Evolutionary conservation across 1,140 invertebrate genomes (phyloP).

Genomic region (Lanistes nyassanus): DNA sequence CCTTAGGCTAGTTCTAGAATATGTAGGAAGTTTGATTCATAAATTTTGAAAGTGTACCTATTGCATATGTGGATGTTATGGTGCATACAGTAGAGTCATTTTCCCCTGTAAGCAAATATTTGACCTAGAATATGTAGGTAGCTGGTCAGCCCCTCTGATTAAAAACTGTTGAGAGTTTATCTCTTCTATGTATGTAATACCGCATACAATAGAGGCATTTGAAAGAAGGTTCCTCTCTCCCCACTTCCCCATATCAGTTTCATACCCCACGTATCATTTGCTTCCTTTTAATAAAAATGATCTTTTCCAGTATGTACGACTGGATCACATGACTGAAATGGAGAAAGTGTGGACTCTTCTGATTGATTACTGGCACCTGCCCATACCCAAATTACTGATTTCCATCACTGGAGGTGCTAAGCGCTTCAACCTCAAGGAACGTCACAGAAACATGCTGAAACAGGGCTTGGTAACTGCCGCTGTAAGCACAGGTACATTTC

Average conservation of each 20-base stretch:
- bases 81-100: no score
- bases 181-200: no score
- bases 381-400: conserved; percentile 62
- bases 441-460: conserved; percentile 59
- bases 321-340: conserved; percentile 53
- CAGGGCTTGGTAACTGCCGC: conserved; percentile 63
- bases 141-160: no score
- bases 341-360: conserved; percentile 56
- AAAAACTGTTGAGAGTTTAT: background rate
- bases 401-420: conserved; percentile 68
- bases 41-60: background rate
- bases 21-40: background rate
- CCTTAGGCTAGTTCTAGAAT: background rate
- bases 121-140: background rate
- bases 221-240: no score
- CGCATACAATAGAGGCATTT: no score
- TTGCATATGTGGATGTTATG: no score
- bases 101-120: conserved; percentile 45
- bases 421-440: conserved; percentile 60
- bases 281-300: background rate
- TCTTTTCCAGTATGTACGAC: conserved; percentile 60
- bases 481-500: conserved; percentile 49
- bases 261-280: background rate
- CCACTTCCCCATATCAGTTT: background rate
- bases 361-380: conserved; percentile 59